These are phyloP conservation scores for Tetrao urogallus DNA, from an alignment of 2,113 vertebrate species.

Conservation along the genomic window DNA sequence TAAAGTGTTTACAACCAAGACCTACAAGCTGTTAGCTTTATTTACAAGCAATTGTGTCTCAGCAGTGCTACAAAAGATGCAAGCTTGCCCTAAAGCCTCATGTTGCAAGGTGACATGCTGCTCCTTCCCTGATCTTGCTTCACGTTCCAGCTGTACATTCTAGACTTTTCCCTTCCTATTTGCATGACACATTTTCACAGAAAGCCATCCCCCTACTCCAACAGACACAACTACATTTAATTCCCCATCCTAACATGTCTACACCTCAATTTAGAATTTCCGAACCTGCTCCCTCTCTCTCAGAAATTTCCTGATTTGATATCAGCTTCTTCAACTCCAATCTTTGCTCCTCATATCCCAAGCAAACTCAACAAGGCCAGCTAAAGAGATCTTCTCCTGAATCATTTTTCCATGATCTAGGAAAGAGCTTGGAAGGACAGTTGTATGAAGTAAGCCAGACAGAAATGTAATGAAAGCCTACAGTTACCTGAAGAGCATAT, in stretches of 20 bases:
- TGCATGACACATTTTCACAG: neutral
- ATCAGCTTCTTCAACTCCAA: neutral
- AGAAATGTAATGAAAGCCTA: neutral
- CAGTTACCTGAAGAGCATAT: neutral
- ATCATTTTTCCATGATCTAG: neutral
- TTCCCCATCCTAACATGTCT: neutral
- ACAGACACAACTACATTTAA: neutral
- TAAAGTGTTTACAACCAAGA: slow-evolving; percentile 4
- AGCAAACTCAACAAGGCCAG: neutral
- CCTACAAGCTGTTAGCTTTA: slow-evolving; percentile 23
- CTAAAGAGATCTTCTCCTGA: neutral
- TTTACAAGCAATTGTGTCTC: slow-evolving; percentile 26
- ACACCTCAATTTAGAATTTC: neutral
- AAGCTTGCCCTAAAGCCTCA: neutral
- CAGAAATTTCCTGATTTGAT: neutral
- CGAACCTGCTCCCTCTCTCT: neutral
- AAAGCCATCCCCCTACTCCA: neutral
- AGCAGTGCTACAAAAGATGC: neutral
- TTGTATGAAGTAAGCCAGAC: neutral
- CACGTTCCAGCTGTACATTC: neutral
- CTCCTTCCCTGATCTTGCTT: neutral
- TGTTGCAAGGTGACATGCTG: neutral
- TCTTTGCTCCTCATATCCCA: neutral
- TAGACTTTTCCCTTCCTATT: neutral
- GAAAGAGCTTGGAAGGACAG: neutral